Conservation (phyloP, 2,797 vertebrate genomes). For the Staurois parvus region DNA sequence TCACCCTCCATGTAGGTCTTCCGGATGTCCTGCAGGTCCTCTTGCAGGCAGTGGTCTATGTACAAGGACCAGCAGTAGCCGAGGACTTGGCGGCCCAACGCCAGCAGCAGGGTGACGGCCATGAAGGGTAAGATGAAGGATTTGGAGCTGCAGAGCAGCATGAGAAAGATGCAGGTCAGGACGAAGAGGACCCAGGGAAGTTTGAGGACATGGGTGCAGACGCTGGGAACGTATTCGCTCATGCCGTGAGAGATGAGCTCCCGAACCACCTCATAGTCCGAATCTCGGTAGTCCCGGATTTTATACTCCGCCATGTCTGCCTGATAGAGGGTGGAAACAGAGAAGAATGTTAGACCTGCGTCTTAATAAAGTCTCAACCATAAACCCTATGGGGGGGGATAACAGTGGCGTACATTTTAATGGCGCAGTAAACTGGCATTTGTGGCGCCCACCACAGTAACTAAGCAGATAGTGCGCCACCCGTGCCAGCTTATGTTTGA, state of each 20-base stretch:
- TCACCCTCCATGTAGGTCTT: slow-evolving; percentile 63
- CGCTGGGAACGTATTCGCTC: slow-evolving; percentile 61
- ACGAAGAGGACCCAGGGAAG: slow-evolving; percentile 73
- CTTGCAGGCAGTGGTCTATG: slow-evolving; percentile 72
- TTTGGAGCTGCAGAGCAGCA: slow-evolving; percentile 78
- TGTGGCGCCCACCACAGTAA: no score
- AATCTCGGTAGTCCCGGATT: slow-evolving; percentile 49
- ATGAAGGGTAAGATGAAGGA: slow-evolving; percentile 80
- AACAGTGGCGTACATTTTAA: no score
- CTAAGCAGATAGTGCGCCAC: no score
- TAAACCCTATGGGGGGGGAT: no score
- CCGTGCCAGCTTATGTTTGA: no score
- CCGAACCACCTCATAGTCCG: slow-evolving; percentile 59
- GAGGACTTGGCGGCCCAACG: slow-evolving; percentile 72
- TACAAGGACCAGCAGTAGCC: slow-evolving; percentile 73
- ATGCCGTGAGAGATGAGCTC: slow-evolving; percentile 62
- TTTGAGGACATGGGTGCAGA: slow-evolving; percentile 62
- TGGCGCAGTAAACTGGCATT: no score
- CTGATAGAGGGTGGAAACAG: not conserved
- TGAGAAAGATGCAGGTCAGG: slow-evolving; percentile 76
- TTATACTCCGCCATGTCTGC: slow-evolving; percentile 47
- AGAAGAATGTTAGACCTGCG: not conserved
- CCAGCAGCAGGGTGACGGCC: slow-evolving; percentile 77
- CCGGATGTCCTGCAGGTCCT: slow-evolving; percentile 72
- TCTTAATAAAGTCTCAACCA: not conserved